Percentiles rank a stretch among this genome's conserved stretches.
phyloP scores from a whole-genome alignment of 2,888 invertebrate genomes.

The Dermolepida albohirtum region DNA sequence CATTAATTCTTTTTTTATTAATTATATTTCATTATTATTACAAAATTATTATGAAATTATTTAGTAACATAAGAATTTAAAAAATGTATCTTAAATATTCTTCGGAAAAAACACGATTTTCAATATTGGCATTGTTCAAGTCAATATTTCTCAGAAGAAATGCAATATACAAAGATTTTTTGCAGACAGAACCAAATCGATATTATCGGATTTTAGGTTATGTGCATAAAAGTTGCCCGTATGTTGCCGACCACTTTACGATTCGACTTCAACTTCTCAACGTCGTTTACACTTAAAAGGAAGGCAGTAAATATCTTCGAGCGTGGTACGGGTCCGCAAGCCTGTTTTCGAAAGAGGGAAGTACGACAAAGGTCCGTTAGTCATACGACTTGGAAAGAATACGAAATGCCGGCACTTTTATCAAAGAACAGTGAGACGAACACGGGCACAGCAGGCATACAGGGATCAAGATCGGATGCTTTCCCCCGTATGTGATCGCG shows the following conservation, averaged over 20 bases:
- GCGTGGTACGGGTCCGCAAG: not conserved
- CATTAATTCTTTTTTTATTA: too few species aligned
- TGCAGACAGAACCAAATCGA: constrained; percentile 1
- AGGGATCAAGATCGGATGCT: constrained; percentile 20
- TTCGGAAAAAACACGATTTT: too few species aligned
- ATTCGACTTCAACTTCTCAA: constrained; percentile 23
- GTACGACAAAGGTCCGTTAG: constrained; percentile 32
- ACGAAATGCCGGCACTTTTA: constrained; percentile 21
- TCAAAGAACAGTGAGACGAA: not conserved
- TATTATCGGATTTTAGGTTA: constrained; percentile 33
- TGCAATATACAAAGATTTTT: too few species aligned
- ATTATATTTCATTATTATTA: too few species aligned
- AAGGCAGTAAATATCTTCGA: constrained; percentile 32
- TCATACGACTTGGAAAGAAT: constrained; percentile 32
- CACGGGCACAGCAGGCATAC: constrained; percentile 1
- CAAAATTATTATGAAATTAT: too few species aligned
- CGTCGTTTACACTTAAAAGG: constrained; percentile 16
- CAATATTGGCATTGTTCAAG: too few species aligned
- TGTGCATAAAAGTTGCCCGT: constrained; percentile 4
- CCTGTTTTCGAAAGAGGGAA: constrained; percentile 27
- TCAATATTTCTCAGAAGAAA: too few species aligned
- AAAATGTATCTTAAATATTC: too few species aligned
- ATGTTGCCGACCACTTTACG: constrained; percentile 11
- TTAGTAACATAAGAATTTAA: too few species aligned
- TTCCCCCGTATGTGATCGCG: constrained; percentile 11